Conservation (phyloP, 2,888 invertebrate genomes). For the Spodoptera exigua region DNA sequence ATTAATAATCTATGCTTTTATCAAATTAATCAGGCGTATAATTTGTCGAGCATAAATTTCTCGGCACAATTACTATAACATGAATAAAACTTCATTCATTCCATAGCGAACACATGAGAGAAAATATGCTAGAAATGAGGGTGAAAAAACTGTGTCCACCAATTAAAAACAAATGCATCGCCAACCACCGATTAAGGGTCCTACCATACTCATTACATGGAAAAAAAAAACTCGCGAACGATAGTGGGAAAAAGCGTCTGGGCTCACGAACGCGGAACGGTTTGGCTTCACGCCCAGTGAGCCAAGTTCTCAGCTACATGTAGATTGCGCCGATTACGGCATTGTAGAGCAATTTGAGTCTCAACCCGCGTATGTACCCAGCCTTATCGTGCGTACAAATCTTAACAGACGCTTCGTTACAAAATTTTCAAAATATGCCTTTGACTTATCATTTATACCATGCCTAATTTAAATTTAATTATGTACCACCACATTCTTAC, state of each 20-base stretch:
- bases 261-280: slow-evolving; percentile 81
- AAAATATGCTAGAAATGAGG: slow-evolving; percentile 40
- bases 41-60: too few relatives aligned
- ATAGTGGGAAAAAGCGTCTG: slow-evolving; percentile 83
- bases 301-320: slow-evolving; percentile 73
- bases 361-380: slow-evolving; percentile 63
- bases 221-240: slow-evolving; percentile 68
- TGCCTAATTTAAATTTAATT: slow-evolving; percentile 66
- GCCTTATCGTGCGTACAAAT: slow-evolving; percentile 66
- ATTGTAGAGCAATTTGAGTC: slow-evolving; percentile 78
- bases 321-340: slow-evolving; percentile 81
- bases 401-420: slow-evolving; percentile 63
- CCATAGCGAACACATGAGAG: slow-evolving; percentile 23
- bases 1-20: too few relatives aligned
- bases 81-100: slow-evolving; percentile 21
- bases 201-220: slow-evolving; percentile 71
- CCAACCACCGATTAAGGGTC: slow-evolving; percentile 68
- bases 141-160: slow-evolving; percentile 60
- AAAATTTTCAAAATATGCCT: slow-evolving; percentile 62
- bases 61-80: not conserved
- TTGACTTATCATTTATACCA: slow-evolving; percentile 62
- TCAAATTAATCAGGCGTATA: slow-evolving; percentile 19
- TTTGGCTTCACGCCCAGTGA: slow-evolving; percentile 82
- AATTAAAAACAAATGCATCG: slow-evolving; percentile 69
- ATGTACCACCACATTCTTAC: slow-evolving; percentile 39